phyloP scores from a whole-genome alignment of 2,797 vertebrate species.

The Etheostoma nigrum region DNA sequence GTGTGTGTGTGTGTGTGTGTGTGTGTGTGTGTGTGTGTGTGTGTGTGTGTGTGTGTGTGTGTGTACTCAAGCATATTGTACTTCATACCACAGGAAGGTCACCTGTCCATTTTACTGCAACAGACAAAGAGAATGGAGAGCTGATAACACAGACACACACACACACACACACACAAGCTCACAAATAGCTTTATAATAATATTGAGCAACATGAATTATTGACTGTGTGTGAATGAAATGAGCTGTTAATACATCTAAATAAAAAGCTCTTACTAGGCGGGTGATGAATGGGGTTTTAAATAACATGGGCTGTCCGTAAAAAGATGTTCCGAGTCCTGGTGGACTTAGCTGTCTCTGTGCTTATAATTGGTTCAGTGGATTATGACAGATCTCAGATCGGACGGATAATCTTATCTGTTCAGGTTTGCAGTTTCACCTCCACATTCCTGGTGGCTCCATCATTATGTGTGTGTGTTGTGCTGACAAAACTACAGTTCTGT shows the following conservation, averaged over 20 bases:
- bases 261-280: constrained; percentile 23
- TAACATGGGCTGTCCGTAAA: constrained; percentile 20
- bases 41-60: constrained; percentile 16
- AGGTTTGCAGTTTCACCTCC: neutral
- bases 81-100: constrained; percentile 63
- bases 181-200: constrained; percentile 32
- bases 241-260: constrained; percentile 53
- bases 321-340: constrained; percentile 17
- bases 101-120: constrained; percentile 57
- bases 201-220: constrained; percentile 46
- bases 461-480: neutral
- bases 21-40: constrained; percentile 12
- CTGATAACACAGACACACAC: constrained; percentile 13
- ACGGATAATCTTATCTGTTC: neutral
- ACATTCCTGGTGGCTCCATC: neutral
- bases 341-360: constrained; percentile 14
- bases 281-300: constrained; percentile 48
- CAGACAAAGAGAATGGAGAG: constrained; percentile 25
- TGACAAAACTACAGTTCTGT: neutral
- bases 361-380: constrained; percentile 18
- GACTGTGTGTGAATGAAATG: constrained; percentile 49
- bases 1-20: constrained; percentile 3
- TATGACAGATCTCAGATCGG: constrained; percentile 10
- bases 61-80: constrained; percentile 36
- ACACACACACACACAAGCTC: constrained; percentile 10